Evolutionary conservation across 2,888 invertebrate genomes (phyloP).

Genomic region (Euzetes globulus): DNA sequence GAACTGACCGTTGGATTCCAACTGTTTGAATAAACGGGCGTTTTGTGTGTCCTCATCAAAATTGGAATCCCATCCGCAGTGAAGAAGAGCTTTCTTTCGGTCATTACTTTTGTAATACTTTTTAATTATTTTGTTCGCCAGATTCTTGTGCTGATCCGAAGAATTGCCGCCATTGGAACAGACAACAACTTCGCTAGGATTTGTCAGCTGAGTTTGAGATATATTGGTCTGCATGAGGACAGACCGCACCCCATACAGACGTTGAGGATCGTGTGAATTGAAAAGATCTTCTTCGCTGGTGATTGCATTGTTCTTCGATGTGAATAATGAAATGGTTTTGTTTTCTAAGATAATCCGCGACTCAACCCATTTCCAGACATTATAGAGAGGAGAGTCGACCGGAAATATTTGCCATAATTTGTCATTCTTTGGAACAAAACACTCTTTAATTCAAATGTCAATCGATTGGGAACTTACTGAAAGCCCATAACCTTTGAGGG

Average conservation of each 20-base stretch:
- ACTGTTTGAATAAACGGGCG: conserved; percentile 45
- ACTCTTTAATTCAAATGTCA: not conserved
- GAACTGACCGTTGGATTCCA: conserved; percentile 61
- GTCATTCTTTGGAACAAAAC: conserved; percentile 20
- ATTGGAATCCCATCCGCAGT: conserved; percentile 30
- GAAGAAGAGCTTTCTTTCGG: conserved; percentile 10
- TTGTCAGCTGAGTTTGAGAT: not conserved
- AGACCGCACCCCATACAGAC: conserved; percentile 22
- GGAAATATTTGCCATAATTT: conserved; percentile 32
- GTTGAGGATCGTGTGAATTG: not conserved
- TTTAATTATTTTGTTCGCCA: conserved; percentile 3
- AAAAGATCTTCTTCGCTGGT: conserved; percentile 18
- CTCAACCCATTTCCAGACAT: conserved; percentile 31
- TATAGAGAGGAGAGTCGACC: conserved; percentile 1
- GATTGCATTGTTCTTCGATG: not conserved
- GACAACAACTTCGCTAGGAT: not conserved
- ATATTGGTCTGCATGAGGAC: not conserved
- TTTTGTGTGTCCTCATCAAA: conserved; percentile 27
- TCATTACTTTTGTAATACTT: conserved; percentile 14
- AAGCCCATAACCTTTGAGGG: conserved; percentile 67
- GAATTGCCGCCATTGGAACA: not conserved
- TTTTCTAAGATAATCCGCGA: not conserved
- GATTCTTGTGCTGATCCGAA: not conserved
- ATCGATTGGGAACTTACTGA: conserved; percentile 56
- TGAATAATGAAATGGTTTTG: not conserved